Evolutionary conservation across 2,113 vertebrate genomes (phyloP).

Genomic region (Pseudolaguvia tuberculata): DNA sequence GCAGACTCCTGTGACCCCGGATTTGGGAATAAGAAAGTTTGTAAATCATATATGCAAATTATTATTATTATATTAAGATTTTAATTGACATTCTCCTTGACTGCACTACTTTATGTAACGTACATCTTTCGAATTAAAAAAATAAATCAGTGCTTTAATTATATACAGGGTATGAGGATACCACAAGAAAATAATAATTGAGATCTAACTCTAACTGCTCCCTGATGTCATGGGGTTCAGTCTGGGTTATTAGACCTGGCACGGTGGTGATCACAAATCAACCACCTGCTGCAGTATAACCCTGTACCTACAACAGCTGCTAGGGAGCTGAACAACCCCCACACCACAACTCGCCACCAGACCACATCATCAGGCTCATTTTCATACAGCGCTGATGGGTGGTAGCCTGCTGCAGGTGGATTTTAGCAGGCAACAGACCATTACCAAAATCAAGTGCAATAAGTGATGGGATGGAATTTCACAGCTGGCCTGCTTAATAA

Average conservation of each 20-base stretch:
- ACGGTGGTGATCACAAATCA: slow-evolving; percentile 41
- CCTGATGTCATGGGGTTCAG: slow-evolving; percentile 33
- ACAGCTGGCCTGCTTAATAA: slow-evolving; percentile 13
- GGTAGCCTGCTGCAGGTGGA: slow-evolving; percentile 9
- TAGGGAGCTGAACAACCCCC: slow-evolving; percentile 17
- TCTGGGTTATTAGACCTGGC: slow-evolving; percentile 35
- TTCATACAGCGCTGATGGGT: slow-evolving; percentile 28
- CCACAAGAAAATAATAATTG: neutral
- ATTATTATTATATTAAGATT: neutral
- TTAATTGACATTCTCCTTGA: neutral
- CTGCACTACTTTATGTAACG: neutral
- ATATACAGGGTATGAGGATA: neutral
- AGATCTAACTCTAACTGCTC: neutral
- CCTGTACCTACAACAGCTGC: slow-evolving; percentile 38
- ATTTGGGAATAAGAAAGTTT: no score
- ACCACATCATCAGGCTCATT: slow-evolving; percentile 26
- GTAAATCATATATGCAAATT: no score
- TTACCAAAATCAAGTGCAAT: slow-evolving; percentile 31
- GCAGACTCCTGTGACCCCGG: no score
- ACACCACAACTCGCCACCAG: neutral
- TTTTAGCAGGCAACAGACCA: slow-evolving; percentile 22
- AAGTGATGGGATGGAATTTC: slow-evolving; percentile 36
- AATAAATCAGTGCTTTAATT: slow-evolving; percentile 24
- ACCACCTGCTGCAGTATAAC: slow-evolving; percentile 38
- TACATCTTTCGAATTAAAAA: slow-evolving; percentile 10